Base-by-base conservation (phyloP, 2,888 invertebrate genomes). In the Furcula furcula region DNA sequence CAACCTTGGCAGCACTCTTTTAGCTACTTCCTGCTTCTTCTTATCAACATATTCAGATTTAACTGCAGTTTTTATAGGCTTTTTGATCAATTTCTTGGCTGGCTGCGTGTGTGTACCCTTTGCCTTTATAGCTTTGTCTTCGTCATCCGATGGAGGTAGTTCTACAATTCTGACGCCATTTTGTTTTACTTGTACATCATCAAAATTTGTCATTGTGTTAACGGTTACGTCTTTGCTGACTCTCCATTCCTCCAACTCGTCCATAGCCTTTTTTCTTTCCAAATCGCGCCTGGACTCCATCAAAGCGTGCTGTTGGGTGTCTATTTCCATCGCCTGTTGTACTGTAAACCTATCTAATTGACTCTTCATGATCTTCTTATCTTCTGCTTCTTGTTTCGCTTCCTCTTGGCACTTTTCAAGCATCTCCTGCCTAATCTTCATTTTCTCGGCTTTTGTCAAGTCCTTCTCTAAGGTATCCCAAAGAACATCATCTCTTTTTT, bases 161-260 rank as follows among this genome's bases (percentile, higher is more conserved):
- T 78, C 76, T 14, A 61, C 51, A 29, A 76, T 75, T 44, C 57
- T 65, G 7, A 66, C 68, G 2, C 59, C 65, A 27, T 53, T 55
- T 1, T 15, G 30, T 27, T 48, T 26, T 54, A 38, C 43, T 36
- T 16, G 42, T 9, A n/a, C n/a, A n/a, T n/a, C n/a, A n/a, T n/a
- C n/a, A 9, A 22, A 15, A 25, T 29, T 10, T 31, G 31, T 32
- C 45, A 25, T 32, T 23, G 23, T n/a, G 16, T 22, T 31, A 28
- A 25, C 32, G 16, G 35, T 58, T 36, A 29, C 45, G n/a, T 35
- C 40, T 12, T 61, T 47, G 23, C 65, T 63, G 2, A 61, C 53
- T 52, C 89, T 82, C 92, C 92, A 94, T 34, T 89, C 79, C 60
- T 93, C 91, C 23, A 95, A 75, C 45, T 93, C 92, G 0, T 90